Percentiles rank a stretch among this genome's conserved stretches.
These are phyloP conservation scores for Candidula unifasciata DNA, from an alignment of 2,888 invertebrate species.

Conservation along the genomic window DNA sequence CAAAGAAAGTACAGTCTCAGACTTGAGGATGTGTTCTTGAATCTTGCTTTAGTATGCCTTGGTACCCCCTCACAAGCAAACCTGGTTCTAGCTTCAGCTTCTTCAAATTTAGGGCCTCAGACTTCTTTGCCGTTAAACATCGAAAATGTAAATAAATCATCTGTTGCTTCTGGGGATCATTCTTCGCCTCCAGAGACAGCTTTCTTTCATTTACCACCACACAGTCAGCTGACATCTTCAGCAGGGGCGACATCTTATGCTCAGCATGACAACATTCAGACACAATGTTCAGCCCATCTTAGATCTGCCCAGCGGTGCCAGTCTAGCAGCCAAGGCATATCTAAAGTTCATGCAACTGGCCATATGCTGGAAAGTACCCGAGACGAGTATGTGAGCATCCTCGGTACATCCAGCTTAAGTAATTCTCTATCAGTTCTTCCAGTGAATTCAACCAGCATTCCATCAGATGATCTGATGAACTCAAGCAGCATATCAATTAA, in stretches of 20 bases:
- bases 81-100: not conserved
- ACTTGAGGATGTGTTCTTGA: not conserved
- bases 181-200: not conserved
- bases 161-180: not conserved
- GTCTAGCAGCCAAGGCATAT: not conserved
- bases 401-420: not conserved
- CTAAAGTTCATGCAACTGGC: not conserved
- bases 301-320: not conserved
- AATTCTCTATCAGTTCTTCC: not conserved
- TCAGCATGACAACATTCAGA: no score
- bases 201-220: not conserved
- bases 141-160: not conserved
- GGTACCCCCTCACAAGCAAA: not conserved
- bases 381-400: not conserved
- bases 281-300: not conserved
- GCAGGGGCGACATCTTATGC: not conserved
- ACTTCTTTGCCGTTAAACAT: no score
- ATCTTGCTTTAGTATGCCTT: constrained; percentile 3
- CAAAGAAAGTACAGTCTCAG: not conserved
- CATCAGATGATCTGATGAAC: not conserved
- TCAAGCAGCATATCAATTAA: not conserved
- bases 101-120: no score
- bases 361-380: not conserved
- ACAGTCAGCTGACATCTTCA: no score
- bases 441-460: not conserved